Base-by-base conservation (phyloP, 2,797 vertebrate genomes). In the Nannoperca obscura region DNA sequence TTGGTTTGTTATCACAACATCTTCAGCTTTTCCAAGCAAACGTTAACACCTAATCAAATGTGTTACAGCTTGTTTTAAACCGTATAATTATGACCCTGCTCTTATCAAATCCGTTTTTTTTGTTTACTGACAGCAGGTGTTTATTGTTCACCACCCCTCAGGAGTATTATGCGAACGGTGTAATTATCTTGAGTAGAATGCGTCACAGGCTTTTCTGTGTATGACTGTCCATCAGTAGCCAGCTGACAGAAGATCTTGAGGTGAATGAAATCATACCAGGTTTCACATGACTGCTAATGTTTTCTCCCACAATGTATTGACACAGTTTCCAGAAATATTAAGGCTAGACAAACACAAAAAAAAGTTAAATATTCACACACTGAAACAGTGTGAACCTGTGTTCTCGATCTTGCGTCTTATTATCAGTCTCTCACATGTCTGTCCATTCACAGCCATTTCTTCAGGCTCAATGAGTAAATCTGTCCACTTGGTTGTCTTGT, bases 401-500 rank as follows among this genome's bases (percentile, higher is more conserved):
- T 63, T 67, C 52, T 78, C 27, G 69, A 24, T 82, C 49, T 67
- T 62, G 27, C 4, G 2, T 81, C 69, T 58, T 57, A 69, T 60
- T 71, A 55, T 83, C 55, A 36, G 64, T 69, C 64, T 68, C 84
- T 91, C 80, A 84, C 86, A 81, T 87, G 74, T 86, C 64, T 87
- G 74, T 86, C 64, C 76, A 50, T 75, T 81, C 73, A 13, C 46
- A 66, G 75, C 14, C 62, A 50, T 82, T 80, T 87, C 79, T 80
- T 87, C 81, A 70, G 78, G 87, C 88, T 82, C 77, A 82, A 24
- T 88, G 85, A 88, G 86, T 89, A 90, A 88, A 90, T 91, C 87
- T 81, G 81, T 92, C 84, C 87, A 78, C 82, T 91, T 47, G 64
- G 78, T 81, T 85, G 89, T 94, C 94, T 94, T 95, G 94, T 95